phyloP scores from a whole-genome alignment of 1,140 invertebrate species.

The Calliopsis andreniformis region DNA sequence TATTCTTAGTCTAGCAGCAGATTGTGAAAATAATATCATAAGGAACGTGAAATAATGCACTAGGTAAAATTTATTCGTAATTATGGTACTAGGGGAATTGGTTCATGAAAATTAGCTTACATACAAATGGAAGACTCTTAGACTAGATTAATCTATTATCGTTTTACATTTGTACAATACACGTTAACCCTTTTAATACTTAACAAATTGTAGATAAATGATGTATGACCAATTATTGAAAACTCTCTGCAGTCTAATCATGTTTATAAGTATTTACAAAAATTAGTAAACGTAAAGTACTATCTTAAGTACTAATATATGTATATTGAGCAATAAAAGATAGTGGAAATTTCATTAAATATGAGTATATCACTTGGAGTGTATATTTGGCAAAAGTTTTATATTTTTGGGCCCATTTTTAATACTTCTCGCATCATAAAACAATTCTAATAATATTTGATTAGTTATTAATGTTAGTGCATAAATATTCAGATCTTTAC shows the following conservation, averaged over 20 bases:
- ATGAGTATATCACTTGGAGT: background rate
- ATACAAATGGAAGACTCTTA: conserved; percentile 36
- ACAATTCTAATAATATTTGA: too few species aligned
- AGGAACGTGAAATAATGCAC: conserved; percentile 7
- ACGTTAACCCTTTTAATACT: conserved; percentile 31
- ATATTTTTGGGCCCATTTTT: background rate
- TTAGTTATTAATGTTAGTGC: background rate
- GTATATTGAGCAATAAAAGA: background rate
- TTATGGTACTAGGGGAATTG: conserved; percentile 23
- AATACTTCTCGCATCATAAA: too few species aligned
- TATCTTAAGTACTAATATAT: background rate
- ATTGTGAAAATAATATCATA: background rate
- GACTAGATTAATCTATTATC: conserved; percentile 35
- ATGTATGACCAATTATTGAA: background rate
- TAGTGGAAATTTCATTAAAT: conserved; percentile 10
- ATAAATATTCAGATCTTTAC: background rate
- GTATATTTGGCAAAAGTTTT: background rate
- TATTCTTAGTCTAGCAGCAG: background rate
- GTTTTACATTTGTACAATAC: background rate
- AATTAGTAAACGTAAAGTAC: background rate
- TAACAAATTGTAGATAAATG: background rate
- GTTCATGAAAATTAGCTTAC: conserved; percentile 24
- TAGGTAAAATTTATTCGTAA: conserved; percentile 24
- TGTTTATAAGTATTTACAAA: background rate
- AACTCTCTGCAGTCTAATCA: too few species aligned